Conservation (phyloP, 2,113 vertebrate genomes). For the Aythya baeri region DNA sequence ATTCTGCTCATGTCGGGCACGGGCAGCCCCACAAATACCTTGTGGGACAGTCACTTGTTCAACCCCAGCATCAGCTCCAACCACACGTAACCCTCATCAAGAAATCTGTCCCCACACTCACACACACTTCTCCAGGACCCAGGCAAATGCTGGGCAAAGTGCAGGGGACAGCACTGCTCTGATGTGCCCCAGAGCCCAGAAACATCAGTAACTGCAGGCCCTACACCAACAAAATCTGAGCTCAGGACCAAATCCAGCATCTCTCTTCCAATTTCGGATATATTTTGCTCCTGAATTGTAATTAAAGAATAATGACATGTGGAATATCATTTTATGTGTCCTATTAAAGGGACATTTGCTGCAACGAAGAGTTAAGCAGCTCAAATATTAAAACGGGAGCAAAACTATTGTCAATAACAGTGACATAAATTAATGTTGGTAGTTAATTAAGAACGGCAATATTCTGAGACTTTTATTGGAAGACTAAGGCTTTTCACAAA, state of each 20-base stretch:
- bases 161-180: neutral
- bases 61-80: neutral
- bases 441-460: neutral
- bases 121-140: neutral
- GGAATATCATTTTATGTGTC: neutral
- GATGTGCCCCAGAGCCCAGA: neutral
- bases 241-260: neutral
- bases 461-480: neutral
- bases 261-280: neutral
- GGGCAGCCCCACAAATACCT: neutral
- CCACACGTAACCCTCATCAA: fast-evolving
- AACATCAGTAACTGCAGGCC: neutral
- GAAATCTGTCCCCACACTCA: neutral
- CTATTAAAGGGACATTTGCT: neutral
- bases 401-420: neutral
- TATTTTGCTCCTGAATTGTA: neutral
- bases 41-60: neutral
- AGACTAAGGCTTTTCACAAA: neutral
- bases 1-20: fast-evolving
- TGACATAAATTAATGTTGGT: neutral
- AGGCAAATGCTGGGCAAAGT: fast-evolving
- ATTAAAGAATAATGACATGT: neutral
- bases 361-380: neutral
- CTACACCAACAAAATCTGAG: neutral
- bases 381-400: neutral